Evolutionary conservation across 2,888 invertebrate genomes (phyloP), one percentile per base, ranked within the genome.

Genomic region (Bimastos eiseni): DNA sequence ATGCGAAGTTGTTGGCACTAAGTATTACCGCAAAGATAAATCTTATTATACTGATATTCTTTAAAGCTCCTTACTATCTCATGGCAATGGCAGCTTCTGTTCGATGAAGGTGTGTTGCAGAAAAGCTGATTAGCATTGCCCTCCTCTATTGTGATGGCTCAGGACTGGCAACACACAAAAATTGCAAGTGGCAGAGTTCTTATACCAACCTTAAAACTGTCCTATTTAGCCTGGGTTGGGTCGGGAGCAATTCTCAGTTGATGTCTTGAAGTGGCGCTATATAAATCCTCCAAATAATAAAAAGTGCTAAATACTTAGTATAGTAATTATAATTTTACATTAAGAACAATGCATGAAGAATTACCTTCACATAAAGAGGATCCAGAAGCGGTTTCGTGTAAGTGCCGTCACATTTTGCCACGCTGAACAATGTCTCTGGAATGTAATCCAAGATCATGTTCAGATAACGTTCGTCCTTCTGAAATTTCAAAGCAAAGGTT

Each of bases 401-500:
- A 19, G 89, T 99, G 96, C 98, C 98, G 97, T 99, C 99, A 96
- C 99, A 98, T 96, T 99, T 97, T 95, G 99, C 98, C 95, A 99
- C 98, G 97, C 98, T 98, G 96, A 99, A 99, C 96, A 99, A 99
- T 94, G 99, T 99, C 97, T 99, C 99, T 93, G 99, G 99, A 96
- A 99, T 99, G 96, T 98, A 99, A 97, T 99, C 99, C 97, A 99
- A 97, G 96, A 99, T 99, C 97, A 99, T 96, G 96, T 99, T 99
- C 96, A 99, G 97, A 97, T 98, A 99, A 96, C 99, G 98, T 97
- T 99, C 99, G 96, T 99, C 99, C 96, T 99, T 99, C 98, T 99
- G 97, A 92, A 96, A 96, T 94, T n/a, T 70, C 70, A 70, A 70
- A 70, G 70, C 30, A 3, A 30, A 70, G 4, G 3, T 70, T 30